Evolutionary conservation across 2,888 invertebrate species (phyloP).

Genomic region (Therioaphis trifolii): DNA sequence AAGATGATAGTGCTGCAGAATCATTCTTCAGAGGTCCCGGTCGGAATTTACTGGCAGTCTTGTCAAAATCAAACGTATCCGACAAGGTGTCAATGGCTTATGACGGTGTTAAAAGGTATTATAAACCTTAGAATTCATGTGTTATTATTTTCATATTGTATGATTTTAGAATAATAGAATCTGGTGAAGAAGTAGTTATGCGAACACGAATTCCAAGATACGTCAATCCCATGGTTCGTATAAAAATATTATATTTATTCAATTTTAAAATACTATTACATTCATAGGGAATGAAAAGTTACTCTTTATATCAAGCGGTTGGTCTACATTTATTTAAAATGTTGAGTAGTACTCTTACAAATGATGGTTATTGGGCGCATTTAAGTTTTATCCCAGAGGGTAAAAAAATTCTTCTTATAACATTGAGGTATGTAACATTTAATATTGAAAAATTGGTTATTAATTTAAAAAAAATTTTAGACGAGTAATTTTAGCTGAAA

Average conservation of each 20-base stretch:
- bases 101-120: conserved; percentile 54
- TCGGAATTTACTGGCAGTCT: conserved; percentile 57
- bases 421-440: conserved; percentile 72
- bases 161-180: conserved; percentile 69
- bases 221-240: conserved; percentile 71
- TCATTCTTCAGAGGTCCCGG: conserved; percentile 59
- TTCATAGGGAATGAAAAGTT: conserved; percentile 78
- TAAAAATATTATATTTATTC: not conserved
- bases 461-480: conserved; percentile 70
- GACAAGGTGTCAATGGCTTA: conserved; percentile 60
- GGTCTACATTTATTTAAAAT: conserved; percentile 77
- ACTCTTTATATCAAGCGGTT: conserved; percentile 78
- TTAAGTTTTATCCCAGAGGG: conserved; percentile 74
- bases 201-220: conserved; percentile 79
- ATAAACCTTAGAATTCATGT: not conserved
- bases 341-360: conserved; percentile 69
- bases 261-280: conserved; percentile 52
- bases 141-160: conserved; percentile 18
- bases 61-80: conserved; percentile 58
- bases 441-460: not conserved
- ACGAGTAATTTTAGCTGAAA: conserved; percentile 79
- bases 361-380: conserved; percentile 79
- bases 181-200: conserved; percentile 74
- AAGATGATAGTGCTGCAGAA: conserved; percentile 50
- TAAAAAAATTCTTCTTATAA: conserved; percentile 76